Evolutionary conservation across 2,113 vertebrate genomes (phyloP), one percentile per base, ranked within the genome.

Genomic region (Meleagris gallopavo): DNA sequence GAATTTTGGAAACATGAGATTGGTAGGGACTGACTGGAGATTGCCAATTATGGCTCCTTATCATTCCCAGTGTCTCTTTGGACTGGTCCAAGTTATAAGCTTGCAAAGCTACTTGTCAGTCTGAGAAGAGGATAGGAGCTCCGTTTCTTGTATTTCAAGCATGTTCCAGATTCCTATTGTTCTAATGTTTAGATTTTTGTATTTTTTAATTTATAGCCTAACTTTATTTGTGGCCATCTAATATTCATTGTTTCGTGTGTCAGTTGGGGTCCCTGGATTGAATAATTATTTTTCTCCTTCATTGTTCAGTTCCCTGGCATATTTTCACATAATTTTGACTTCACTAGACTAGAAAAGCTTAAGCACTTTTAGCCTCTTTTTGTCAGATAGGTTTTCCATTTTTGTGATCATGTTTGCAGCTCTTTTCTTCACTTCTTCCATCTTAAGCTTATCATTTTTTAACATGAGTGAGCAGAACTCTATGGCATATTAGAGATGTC

Each of bases 381-480:
- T 94, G 79, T 93, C 88, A 90, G 69, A 86, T 58, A 88, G 62
- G 80, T 89, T 94, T 95, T 95, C 86, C 55, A 74, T 95, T 96
- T 90, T 83, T 94, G 80, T 81, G 86, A 88, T 88, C 83, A 24
- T 21, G 57, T 46, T 95, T 94, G 76, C 92, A 78, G 73, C 22
- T 88, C 83, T 90, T 94, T 83, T 91, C 50, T 89, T 55, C 29
- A 58, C n/a, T 52, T 94, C 89, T 95, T 89, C 83, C 91, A 89
- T 11, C 89, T 90, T 87, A 79, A 89, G 58, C 86, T 95, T 95
- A 94, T 94, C 84, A 40, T 89, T 90, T 58, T 84, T 78, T 69
- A 89, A 84, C 89, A 79, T 69, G 84, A 92, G 66, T 82, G 62
- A 94, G 50, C 84, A 91, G 61, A 25, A 65, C 87, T 95, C 89